Base-by-base conservation (phyloP, 2,797 vertebrate genomes). In the Aldrovandia affinis region DNA sequence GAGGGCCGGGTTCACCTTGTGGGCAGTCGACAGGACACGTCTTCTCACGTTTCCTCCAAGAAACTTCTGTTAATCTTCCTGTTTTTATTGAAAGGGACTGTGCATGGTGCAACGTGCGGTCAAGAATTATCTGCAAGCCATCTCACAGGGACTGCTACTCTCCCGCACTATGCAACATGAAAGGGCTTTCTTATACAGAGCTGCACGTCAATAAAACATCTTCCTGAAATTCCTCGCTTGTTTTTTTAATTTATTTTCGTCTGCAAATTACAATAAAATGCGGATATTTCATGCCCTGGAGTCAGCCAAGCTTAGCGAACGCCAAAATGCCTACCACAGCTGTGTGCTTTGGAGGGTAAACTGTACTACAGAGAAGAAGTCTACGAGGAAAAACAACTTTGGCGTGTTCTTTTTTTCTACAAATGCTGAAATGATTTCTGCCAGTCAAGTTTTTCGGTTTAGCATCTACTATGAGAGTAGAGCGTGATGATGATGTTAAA, bases 141-240 rank as follows among this genome's bases (percentile, higher is more conserved):
- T 25, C 20, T 47, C 8, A 47, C 42, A n/a, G 73, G 18, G 22
- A 47, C 39, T 14, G n/a, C 73, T 47, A 39, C 39, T 44, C 73
- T 47, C 63, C 63, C 20, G 20, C 25, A 9, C 33, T 73, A 33
- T 52, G 12, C 50, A 73, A 42, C 36, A 25, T 77, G 42, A 77
- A 77, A 77, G 42, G 22, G 68, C 18, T n/a, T 47, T n/a, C 25
- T 77, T 47, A 22, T 77, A 10, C 39, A 25, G 73, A 73, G 39
- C 42, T 77, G 18, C 22, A 25, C 1, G 0, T 47, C 73, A 12
- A 44, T 77, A 47, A 77, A 28, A 47, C 73, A 25, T 47, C 25
- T 44, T 77, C 20, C 73, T 77, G 39, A 77, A 77, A 77, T 77
- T 77, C 39, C 22, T 77, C n/a, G n/a, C n/a, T n/a, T n/a, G n/a